These are phyloP conservation scores for Nothocercus julius DNA, from an alignment of 2,113 vertebrate species.

Conservation along the genomic window DNA sequence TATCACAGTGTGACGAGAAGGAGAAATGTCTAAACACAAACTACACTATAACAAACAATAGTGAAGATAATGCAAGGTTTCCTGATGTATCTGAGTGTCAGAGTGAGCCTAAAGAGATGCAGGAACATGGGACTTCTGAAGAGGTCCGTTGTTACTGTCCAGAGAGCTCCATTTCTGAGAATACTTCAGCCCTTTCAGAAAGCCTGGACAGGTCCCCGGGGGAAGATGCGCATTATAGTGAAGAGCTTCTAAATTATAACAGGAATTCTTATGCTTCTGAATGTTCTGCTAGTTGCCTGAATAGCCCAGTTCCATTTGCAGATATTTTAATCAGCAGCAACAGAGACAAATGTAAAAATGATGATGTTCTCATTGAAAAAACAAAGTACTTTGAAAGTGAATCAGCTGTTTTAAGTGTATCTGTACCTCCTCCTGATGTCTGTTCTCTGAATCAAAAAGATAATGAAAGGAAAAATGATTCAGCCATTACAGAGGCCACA, in stretches of 20 bases:
- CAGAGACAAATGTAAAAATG: background rate
- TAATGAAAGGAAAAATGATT: background rate
- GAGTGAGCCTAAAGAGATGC: background rate
- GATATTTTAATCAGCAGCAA: background rate
- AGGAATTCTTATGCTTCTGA: background rate
- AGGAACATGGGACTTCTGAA: background rate
- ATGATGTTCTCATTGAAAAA: slow-evolving; percentile 4
- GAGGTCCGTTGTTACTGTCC: background rate
- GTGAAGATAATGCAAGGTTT: background rate
- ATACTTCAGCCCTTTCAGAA: background rate
- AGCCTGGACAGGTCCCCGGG: background rate
- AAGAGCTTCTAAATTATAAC: background rate
- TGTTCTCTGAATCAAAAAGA: slow-evolving; percentile 7
- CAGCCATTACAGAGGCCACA: background rate
- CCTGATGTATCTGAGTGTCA: background rate
- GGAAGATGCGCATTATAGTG: background rate
- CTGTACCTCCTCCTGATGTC: background rate
- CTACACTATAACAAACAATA: background rate
- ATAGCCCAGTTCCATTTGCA: background rate
- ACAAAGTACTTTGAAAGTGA: slow-evolving; percentile 36
- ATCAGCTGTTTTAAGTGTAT: background rate
- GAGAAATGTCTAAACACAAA: background rate
- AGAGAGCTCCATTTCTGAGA: background rate
- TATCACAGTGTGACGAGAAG: background rate
- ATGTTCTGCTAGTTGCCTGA: background rate